Evolutionary conservation across 2,888 invertebrate genomes (phyloP).

Genomic region (Synanthedon formicaeformis): DNA sequence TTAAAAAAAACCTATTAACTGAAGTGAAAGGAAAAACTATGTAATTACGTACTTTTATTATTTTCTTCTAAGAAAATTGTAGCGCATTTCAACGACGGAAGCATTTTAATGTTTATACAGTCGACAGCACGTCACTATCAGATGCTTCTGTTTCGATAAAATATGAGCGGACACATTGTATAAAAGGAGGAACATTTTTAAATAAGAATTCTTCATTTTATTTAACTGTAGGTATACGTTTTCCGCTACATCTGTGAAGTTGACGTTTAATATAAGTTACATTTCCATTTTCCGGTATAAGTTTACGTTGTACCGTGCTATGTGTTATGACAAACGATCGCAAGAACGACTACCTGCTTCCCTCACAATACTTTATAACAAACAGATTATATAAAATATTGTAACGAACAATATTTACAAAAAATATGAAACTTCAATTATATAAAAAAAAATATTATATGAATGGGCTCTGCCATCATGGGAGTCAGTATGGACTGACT

Average conservation of each 20-base stretch:
- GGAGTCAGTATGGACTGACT: too few species aligned
- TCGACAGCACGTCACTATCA: not conserved
- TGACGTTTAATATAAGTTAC: not conserved
- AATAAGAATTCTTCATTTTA: not conserved
- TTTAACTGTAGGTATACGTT: not conserved
- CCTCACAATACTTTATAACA: not conserved
- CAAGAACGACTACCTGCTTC: not conserved
- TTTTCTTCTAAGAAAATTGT: too few species aligned
- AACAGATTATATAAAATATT: not conserved
- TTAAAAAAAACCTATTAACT: too few species aligned
- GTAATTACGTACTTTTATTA: too few species aligned
- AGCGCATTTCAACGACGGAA: too few species aligned
- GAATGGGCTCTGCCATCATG: too few species aligned
- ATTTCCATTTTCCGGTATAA: not conserved
- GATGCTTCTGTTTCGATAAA: not conserved
- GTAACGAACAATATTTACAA: too few species aligned
- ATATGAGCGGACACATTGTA: not conserved
- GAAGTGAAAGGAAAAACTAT: too few species aligned
- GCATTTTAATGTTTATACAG: not conserved
- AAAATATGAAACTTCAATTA: too few species aligned
- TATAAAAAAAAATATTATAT: too few species aligned
- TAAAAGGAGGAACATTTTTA: not conserved
- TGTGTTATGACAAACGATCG: not conserved
- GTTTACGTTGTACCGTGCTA: not conserved
- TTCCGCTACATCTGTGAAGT: not conserved